Percentiles rank a stretch among this genome's conserved stretches.
Evolutionary conservation across 92 coral and sea anemone genomes (phyloP).

Genomic region (Epizoanthus rinbou): DNA sequence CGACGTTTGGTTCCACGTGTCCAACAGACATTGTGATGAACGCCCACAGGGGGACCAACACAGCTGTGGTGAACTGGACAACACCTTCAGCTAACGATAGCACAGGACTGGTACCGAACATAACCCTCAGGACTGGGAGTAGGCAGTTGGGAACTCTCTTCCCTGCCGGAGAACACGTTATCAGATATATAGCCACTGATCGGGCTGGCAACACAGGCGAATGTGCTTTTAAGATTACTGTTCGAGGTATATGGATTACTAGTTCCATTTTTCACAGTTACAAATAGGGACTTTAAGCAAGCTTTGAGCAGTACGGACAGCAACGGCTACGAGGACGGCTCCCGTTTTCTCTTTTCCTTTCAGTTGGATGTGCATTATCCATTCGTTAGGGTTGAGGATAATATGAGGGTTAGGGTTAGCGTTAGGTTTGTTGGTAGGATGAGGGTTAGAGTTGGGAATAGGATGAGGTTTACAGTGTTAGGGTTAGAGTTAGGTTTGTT

Average conservation of each 20-base stretch:
- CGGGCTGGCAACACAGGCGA: constrained; percentile 24
- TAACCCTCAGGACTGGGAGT: not conserved
- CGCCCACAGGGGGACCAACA: not conserved
- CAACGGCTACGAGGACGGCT: no score
- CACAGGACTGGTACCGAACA: not conserved
- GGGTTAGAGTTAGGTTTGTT: not conserved
- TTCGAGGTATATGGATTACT: constrained; percentile 46
- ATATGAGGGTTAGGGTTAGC: no score
- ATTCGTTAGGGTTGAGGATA: no score
- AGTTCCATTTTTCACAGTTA: no score
- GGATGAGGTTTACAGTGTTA: no score
- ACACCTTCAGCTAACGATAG: constrained; percentile 15
- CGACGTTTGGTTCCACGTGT: not conserved
- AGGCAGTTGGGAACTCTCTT: constrained; percentile 10
- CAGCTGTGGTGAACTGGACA: constrained; percentile 8
- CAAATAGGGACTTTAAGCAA: no score
- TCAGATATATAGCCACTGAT: constrained; percentile 58
- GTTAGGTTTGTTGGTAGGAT: not conserved
- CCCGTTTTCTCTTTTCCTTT: no score
- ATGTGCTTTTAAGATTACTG: constrained; percentile 49
- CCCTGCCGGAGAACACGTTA: constrained; percentile 48
- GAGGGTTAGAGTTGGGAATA: no score
- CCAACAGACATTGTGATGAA: not conserved
- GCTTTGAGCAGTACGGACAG: no score
- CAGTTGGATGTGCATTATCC: no score